Evolutionary conservation across 1,140 invertebrate species (phyloP).

Genomic region (Drosophila sproati): DNA sequence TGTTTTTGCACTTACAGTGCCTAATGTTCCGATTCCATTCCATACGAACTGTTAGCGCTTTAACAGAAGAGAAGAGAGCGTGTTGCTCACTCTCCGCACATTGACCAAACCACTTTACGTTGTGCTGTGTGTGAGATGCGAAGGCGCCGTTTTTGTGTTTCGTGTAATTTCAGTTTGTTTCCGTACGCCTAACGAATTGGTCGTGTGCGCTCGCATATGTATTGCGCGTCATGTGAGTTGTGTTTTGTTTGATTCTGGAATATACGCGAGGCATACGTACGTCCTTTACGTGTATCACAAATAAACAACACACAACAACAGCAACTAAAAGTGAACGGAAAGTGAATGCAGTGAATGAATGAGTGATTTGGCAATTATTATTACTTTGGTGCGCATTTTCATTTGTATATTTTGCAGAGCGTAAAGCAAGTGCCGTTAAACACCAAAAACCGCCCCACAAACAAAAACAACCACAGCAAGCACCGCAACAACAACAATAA

Average conservation of each 20-base stretch:
- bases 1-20: constrained; percentile 15
- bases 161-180: constrained; percentile 60
- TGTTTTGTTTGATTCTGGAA: constrained; percentile 32
- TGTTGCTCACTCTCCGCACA: constrained; percentile 6
- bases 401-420: constrained; percentile 6
- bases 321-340: constrained; percentile 21
- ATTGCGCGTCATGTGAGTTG: constrained; percentile 22
- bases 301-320: constrained; percentile 30
- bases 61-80: background rate
- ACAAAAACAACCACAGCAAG: constrained; percentile 54
- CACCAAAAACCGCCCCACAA: constrained; percentile 67
- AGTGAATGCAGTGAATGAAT: constrained; percentile 12
- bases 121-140: constrained; percentile 6
- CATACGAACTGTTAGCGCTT: background rate
- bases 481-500: constrained; percentile 39
- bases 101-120: constrained; percentile 24
- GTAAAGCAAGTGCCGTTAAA: constrained; percentile 54
- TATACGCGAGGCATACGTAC: constrained; percentile 42
- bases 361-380: constrained; percentile 41
- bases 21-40: constrained; percentile 25
- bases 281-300: constrained; percentile 30
- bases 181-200: constrained; percentile 48
- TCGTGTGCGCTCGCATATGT: constrained; percentile 33
- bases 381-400: constrained; percentile 30
- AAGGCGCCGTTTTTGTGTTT: constrained; percentile 22